These are phyloP conservation scores for Fopius arisanus DNA, from an alignment of 1,140 invertebrate species.

Conservation along the genomic window DNA sequence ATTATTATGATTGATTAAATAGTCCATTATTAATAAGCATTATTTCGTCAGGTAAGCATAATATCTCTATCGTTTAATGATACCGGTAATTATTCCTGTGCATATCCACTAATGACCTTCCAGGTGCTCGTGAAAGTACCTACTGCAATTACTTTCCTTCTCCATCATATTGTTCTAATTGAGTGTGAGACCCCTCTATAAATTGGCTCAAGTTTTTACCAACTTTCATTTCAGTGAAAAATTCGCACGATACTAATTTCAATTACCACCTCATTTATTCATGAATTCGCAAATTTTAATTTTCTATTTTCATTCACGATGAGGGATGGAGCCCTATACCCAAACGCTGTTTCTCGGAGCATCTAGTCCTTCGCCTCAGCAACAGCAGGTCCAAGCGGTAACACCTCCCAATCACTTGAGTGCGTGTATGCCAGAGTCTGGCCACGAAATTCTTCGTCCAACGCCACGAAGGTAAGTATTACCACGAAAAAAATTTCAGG, in stretches of 20 bases:
- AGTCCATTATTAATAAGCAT: no score
- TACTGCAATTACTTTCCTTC: conserved; percentile 57
- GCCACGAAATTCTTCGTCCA: conserved; percentile 85
- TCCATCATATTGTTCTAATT: conserved; percentile 14
- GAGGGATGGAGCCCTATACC: conserved; percentile 21
- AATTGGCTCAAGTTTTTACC: background rate
- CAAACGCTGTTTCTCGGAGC: conserved; percentile 47
- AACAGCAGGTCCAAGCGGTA: conserved; percentile 37
- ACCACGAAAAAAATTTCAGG: background rate
- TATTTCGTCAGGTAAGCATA: no score
- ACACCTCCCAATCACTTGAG: conserved; percentile 56
- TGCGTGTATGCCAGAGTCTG: conserved; percentile 74
- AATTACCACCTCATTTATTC: no score
- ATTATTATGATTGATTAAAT: no score
- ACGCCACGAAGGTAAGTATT: conserved; percentile 81
- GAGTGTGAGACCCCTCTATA: conserved; percentile 14
- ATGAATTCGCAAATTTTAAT: background rate
- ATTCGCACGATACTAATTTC: background rate
- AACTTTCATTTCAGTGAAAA: conserved; percentile 1
- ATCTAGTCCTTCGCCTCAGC: background rate
- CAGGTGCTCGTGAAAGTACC: conserved; percentile 51
- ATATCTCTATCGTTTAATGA: conserved; percentile 19
- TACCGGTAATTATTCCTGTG: background rate
- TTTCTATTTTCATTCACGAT: background rate
- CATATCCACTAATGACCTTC: conserved; percentile 58